These are phyloP conservation scores for Trachelus tabidus DNA, from an alignment of 2,888 invertebrate species.

Conservation along the genomic window DNA sequence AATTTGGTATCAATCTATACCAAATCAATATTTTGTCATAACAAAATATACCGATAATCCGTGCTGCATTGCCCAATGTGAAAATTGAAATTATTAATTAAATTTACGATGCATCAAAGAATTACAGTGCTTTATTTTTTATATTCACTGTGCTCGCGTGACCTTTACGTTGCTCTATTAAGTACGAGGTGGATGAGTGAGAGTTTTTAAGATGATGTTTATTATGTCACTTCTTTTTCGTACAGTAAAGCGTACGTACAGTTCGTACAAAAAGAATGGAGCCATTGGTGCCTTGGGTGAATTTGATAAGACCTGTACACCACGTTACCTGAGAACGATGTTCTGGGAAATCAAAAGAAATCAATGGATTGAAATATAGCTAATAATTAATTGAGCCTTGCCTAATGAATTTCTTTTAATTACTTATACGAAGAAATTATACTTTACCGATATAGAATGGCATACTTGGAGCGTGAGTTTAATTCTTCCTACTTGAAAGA, in stretches of 20 bases:
- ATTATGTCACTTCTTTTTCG: background rate
- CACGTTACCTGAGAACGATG: background rate
- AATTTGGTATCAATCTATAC: background rate
- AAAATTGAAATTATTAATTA: background rate
- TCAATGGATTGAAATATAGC: background rate
- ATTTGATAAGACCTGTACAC: background rate
- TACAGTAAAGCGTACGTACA: background rate
- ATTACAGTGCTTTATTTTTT: background rate
- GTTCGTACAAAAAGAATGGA: background rate
- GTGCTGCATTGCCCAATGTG: background rate
- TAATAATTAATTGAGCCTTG: background rate
- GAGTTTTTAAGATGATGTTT: background rate
- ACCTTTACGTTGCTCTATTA: background rate
- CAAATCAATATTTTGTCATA: background rate
- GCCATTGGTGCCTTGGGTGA: too few species aligned
- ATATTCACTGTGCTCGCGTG: background rate
- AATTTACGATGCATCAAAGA: background rate
- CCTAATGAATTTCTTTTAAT: too few species aligned
- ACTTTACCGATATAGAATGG: background rate
- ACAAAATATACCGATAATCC: background rate
- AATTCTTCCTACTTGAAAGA: background rate
- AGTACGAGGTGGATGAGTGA: background rate
- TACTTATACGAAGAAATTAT: background rate
- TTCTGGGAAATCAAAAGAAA: background rate
- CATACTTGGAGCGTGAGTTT: background rate